phyloP scores from a whole-genome alignment of 2,888 invertebrate genomes.

The Apomyelois bistriatella region DNA sequence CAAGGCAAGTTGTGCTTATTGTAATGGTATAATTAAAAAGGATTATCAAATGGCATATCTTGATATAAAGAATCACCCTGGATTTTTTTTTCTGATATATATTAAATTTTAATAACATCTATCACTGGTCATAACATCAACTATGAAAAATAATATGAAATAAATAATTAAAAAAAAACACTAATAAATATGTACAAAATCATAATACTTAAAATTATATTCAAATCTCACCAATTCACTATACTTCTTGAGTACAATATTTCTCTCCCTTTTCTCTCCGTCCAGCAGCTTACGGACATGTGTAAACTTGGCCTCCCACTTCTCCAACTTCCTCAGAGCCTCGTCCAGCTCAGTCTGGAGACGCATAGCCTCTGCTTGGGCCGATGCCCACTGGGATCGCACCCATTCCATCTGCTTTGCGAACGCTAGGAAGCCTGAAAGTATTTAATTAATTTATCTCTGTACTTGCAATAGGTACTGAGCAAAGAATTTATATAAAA shows the following conservation, averaged over 20 bases:
- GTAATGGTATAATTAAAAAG: no score
- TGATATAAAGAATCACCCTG: no score
- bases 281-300: constrained; percentile 90
- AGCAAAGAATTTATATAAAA: no score
- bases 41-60: no score
- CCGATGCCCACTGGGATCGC: constrained; percentile 83
- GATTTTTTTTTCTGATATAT: no score
- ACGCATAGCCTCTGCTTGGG: constrained; percentile 85
- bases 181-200: not conserved
- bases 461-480: no score
- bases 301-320: constrained; percentile 89
- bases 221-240: constrained; percentile 82
- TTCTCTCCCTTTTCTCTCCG: constrained; percentile 86
- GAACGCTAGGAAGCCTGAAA: constrained; percentile 86
- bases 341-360: constrained; percentile 86
- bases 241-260: constrained; percentile 85
- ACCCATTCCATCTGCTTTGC: constrained; percentile 86
- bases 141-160: no score
- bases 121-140: no score
- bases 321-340: constrained; percentile 84
- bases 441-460: not conserved
- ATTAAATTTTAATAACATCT: no score
- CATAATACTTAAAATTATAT: not conserved
- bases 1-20: no score
- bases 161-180: not conserved